Conservation (phyloP, 2,113 vertebrate genomes). For the Onychostoma macrolepis region DNA sequence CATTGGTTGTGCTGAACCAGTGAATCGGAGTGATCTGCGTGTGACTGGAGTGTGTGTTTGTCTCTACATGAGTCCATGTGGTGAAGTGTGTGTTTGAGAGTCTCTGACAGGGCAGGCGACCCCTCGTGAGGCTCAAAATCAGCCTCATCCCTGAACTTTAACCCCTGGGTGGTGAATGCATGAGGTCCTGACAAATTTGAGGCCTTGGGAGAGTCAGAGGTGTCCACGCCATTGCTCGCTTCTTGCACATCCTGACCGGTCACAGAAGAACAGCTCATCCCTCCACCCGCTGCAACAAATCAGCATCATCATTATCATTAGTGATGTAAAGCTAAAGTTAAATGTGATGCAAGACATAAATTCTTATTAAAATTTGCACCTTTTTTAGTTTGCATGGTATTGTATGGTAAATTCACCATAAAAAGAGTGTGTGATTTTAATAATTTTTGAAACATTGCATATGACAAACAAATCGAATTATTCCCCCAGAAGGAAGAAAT, state of each 20-base stretch:
- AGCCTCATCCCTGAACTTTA: slow-evolving; percentile 61
- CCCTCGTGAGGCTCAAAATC: slow-evolving; percentile 45
- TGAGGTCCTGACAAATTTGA: slow-evolving; percentile 60
- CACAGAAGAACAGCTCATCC: slow-evolving; percentile 80
- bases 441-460: background rate
- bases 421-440: background rate
- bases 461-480: background rate
- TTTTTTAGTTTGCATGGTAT: background rate
- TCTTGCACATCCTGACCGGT: slow-evolving; percentile 73
- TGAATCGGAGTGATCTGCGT: slow-evolving; percentile 16
- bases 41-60: slow-evolving; percentile 54
- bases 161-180: slow-evolving; percentile 39
- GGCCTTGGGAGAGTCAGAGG: slow-evolving; percentile 54
- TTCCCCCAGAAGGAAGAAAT: background rate
- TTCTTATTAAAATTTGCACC: background rate
- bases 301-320: background rate
- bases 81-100: background rate
- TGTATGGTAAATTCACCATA: background rate
- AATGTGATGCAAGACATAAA: background rate
- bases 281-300: slow-evolving; percentile 71
- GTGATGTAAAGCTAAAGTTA: background rate
- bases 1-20: background rate
- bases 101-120: slow-evolving; percentile 52
- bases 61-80: slow-evolving; percentile 53
- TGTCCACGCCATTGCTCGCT: slow-evolving; percentile 70